These are phyloP conservation scores for Notodonta ziczac DNA, from an alignment of 2,888 invertebrate species.

Conservation along the genomic window DNA sequence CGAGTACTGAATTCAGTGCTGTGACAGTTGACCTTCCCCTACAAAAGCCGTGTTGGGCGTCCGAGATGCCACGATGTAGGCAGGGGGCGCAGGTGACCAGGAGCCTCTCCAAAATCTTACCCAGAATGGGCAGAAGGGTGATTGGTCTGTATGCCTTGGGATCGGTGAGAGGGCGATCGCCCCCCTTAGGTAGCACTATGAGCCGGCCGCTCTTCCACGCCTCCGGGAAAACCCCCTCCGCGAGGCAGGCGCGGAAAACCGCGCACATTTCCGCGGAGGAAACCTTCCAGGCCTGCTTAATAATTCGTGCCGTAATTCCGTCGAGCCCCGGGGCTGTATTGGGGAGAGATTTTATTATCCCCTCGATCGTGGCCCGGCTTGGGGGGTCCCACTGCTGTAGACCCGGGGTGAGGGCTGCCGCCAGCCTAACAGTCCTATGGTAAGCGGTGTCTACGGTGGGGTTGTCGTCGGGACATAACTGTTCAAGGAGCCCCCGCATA, in stretches of 20 bases:
- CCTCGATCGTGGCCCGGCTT: background rate
- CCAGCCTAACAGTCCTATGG: background rate
- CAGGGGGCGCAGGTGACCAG: background rate
- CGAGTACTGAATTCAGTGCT: background rate
- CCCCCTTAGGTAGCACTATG: background rate
- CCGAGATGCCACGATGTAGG: too few species aligned
- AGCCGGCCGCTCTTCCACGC: background rate
- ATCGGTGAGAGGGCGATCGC: background rate
- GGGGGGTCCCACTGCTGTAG: background rate
- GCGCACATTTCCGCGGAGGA: background rate
- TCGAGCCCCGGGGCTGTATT: too few species aligned
- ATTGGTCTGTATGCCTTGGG: conserved; percentile 10
- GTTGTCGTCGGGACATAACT: background rate
- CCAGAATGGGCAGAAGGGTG: background rate
- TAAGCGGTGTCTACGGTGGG: background rate
- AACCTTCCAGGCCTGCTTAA: background rate
- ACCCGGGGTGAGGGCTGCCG: background rate
- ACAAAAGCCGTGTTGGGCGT: background rate
- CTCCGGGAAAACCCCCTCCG: background rate
- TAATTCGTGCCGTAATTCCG: background rate
- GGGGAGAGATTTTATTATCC: background rate
- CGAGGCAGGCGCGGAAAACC: background rate
- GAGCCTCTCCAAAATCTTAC: background rate
- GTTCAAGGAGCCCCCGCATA: background rate
- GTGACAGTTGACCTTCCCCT: background rate